Evolutionary conservation across 2,113 vertebrate species (phyloP).

Genomic region (Sinosuthora webbiana): DNA sequence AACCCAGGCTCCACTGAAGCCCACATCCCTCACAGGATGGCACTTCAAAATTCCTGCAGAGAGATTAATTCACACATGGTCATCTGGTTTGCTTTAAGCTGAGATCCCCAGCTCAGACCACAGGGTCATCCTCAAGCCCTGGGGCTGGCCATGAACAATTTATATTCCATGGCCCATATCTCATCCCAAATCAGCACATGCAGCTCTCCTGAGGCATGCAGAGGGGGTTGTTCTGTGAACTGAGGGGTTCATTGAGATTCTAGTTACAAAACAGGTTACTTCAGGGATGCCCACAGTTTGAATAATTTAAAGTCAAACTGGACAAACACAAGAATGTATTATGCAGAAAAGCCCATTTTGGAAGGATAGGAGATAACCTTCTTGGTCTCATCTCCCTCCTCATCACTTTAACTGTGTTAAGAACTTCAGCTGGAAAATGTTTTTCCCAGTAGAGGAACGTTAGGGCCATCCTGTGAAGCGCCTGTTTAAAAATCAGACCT

Average conservation of each 20-base stretch:
- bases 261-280: background rate
- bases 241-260: background rate
- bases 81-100: background rate
- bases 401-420: background rate
- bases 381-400: background rate
- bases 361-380: background rate
- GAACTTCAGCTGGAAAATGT: background rate
- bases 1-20: background rate
- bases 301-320: conserved; percentile 35
- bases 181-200: background rate
- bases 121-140: background rate
- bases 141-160: background rate
- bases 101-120: background rate
- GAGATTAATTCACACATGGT: background rate
- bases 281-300: background rate
- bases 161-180: background rate
- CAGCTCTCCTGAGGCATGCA: background rate
- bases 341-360: background rate
- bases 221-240: background rate
- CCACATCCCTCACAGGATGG: background rate
- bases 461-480: background rate
- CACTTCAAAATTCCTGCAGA: background rate
- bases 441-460: background rate
- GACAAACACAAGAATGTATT: background rate
- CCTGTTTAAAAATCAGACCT: background rate